A percentile compares a stretch with the other conserved stretches of the same genome.
phyloP scores from a whole-genome alignment of 2,797 vertebrate genomes.

The Synaphobranchus kaupii region DNA sequence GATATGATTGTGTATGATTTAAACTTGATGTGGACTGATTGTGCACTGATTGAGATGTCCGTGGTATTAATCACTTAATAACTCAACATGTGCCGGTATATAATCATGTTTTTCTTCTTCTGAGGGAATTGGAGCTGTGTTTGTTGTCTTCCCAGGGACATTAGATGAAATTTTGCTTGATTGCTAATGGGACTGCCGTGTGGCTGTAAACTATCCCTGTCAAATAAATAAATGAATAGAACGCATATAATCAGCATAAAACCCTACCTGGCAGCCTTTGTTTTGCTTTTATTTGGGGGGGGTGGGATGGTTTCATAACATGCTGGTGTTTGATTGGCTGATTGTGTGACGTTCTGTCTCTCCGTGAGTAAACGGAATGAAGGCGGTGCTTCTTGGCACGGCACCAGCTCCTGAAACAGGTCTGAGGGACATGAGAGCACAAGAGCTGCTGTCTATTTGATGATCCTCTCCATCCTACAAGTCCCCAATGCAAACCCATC shows the following conservation, averaged over 20 bases:
- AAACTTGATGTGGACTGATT: background rate
- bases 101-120: background rate
- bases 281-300: slow-evolving; percentile 36
- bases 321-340: slow-evolving; percentile 37
- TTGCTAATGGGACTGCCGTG: background rate
- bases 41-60: background rate
- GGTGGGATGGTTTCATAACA: slow-evolving; percentile 48
- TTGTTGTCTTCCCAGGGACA: background rate
- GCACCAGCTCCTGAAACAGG: background rate
- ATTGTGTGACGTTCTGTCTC: background rate
- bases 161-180: background rate
- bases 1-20: slow-evolving; percentile 32
- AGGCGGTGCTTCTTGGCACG: background rate
- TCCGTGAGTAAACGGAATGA: slow-evolving; percentile 3
- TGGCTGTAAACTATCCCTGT: background rate
- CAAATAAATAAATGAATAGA: background rate
- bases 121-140: background rate
- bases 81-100: background rate
- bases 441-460: background rate
- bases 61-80: background rate
- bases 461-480: background rate
- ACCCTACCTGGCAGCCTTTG: background rate
- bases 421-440: background rate
- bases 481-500: background rate
- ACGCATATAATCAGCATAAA: background rate